Evolutionary conservation across 1,140 invertebrate genomes (phyloP).

Genomic region (Globodera ellingtonae): DNA sequence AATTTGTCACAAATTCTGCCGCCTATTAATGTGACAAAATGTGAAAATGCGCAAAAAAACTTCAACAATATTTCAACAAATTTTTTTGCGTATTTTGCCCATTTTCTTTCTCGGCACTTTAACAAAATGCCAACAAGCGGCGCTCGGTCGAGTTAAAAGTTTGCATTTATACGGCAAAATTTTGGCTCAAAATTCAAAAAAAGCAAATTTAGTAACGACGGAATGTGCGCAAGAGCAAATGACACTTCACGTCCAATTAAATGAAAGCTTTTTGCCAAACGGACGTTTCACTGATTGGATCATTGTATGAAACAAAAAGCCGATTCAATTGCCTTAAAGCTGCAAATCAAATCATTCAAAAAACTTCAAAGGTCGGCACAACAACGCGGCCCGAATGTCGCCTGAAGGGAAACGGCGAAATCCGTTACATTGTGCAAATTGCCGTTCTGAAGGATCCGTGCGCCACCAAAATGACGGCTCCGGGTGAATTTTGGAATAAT

Average conservation of each 20-base stretch:
- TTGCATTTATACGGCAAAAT: neutral
- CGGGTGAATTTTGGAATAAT: neutral
- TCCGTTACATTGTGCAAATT: constrained; percentile 52
- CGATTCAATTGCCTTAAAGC: neutral
- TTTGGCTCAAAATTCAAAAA: neutral
- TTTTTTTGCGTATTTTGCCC: constrained; percentile 2
- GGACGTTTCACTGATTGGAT: constrained; percentile 50
- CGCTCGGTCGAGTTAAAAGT: constrained; percentile 9
- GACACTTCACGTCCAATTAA: constrained; percentile 48
- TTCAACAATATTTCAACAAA: neutral
- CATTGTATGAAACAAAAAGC: neutral
- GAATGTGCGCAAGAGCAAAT: constrained; percentile 47
- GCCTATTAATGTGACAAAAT: constrained; percentile 1
- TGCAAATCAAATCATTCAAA: neutral
- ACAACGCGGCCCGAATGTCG: constrained; percentile 48
- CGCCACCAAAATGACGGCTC: constrained; percentile 37
- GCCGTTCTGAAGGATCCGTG: constrained; percentile 53
- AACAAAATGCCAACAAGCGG: neutral
- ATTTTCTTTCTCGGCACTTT: constrained; percentile 16
- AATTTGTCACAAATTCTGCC: neutral
- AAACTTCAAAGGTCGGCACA: constrained; percentile 33
- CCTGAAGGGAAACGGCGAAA: constrained; percentile 50
- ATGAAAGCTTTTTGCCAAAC: constrained; percentile 27
- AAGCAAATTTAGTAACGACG: constrained; percentile 34
- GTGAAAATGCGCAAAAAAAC: neutral